Evolutionary conservation across 1,140 invertebrate species (phyloP).

Genomic region (Neodiprion lecontei): DNA sequence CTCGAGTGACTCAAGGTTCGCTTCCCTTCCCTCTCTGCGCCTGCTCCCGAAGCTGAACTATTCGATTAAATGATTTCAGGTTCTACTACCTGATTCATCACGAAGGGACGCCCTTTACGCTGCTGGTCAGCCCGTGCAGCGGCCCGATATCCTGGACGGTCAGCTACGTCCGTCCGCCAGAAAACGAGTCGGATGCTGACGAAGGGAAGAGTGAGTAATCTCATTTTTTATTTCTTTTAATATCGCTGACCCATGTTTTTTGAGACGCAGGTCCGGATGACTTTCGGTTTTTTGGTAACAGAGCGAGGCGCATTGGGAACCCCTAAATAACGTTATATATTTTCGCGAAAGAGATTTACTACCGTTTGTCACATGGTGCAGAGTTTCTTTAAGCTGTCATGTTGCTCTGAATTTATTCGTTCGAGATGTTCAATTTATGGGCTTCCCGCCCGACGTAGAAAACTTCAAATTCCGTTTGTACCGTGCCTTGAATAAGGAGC

Average conservation of each 20-base stretch:
- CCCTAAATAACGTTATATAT: background rate
- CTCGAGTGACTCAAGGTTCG: background rate
- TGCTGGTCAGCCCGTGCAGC: constrained; percentile 57
- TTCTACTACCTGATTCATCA: constrained; percentile 58
- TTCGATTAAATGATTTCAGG: constrained; percentile 52
- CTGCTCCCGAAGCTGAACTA: background rate
- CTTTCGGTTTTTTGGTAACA: background rate
- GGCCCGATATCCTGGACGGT: constrained; percentile 58
- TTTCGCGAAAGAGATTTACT: background rate
- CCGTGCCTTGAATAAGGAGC: background rate
- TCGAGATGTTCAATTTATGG: background rate
- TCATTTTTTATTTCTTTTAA: background rate
- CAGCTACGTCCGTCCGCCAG: constrained; percentile 55
- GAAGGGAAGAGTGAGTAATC: constrained; percentile 42
- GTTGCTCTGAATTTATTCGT: background rate
- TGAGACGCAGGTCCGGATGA: background rate
- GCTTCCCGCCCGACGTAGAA: background rate
- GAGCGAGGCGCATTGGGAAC: background rate
- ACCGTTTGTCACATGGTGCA: background rate
- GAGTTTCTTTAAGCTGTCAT: background rate
- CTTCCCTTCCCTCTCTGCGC: background rate
- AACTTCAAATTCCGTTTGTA: background rate
- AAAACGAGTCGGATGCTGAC: constrained; percentile 49
- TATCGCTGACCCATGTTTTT: background rate
- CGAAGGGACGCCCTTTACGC: constrained; percentile 52